A percentile compares a stretch with the other conserved stretches of the same genome.
phyloP scores from a whole-genome alignment of 2,888 invertebrate species.

The Hydrotaea cyrtoneurina region DNA sequence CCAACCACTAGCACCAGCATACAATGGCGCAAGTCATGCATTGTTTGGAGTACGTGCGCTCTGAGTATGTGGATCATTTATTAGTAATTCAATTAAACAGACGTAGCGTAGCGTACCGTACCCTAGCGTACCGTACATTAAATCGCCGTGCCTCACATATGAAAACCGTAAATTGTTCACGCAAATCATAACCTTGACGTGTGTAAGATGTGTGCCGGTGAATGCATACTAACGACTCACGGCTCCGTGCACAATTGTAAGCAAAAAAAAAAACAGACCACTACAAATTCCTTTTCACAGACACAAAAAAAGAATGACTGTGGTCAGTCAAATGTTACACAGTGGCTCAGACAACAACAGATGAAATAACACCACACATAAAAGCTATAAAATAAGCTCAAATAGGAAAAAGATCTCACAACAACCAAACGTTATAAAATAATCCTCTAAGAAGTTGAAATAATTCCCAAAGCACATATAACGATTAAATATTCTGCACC shows the following conservation, averaged over 20 bases:
- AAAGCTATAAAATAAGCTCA: too few relatives aligned
- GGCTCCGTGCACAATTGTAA: background rate
- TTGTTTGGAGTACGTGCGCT: background rate
- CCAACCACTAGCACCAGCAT: too few relatives aligned
- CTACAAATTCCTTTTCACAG: conserved; percentile 32
- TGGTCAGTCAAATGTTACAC: background rate
- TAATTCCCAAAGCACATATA: too few relatives aligned
- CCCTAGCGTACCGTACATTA: background rate
- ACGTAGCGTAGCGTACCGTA: background rate
- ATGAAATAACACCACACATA: too few relatives aligned
- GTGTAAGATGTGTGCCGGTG: conserved; percentile 27
- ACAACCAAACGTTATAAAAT: too few relatives aligned
- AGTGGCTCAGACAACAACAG: too few relatives aligned
- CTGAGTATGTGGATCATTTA: conserved; percentile 7
- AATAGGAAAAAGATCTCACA: too few relatives aligned
- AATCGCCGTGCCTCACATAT: background rate
- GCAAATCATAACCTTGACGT: conserved; percentile 52
- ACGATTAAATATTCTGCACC: too few relatives aligned
- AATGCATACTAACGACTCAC: conserved; percentile 29
- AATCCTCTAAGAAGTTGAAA: too few relatives aligned
- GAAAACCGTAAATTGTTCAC: conserved; percentile 36
- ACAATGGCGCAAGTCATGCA: conserved; percentile 37
- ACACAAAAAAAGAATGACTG: background rate
- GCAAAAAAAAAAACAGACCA: conserved; percentile 2
- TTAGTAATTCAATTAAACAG: conserved; percentile 1